A percentile compares a stretch with the other conserved stretches of the same genome.
Evolutionary conservation across 1,140 invertebrate genomes (phyloP).

Genomic region (Platyura marginata): DNA sequence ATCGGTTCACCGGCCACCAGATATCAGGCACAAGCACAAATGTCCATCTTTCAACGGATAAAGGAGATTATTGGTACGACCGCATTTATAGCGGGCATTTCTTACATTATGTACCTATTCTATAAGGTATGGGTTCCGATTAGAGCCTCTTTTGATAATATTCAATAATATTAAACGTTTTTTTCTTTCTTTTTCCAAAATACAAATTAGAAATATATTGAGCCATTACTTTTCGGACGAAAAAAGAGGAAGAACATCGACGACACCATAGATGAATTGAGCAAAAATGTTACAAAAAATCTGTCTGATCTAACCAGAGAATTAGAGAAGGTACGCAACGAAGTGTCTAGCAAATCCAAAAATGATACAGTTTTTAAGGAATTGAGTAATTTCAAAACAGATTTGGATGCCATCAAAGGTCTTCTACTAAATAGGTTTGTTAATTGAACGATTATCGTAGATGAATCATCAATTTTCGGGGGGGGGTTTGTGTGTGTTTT

Average conservation of each 20-base stretch:
- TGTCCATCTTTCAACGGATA: slow-evolving; percentile 27
- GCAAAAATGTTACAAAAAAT: slow-evolving; percentile 39
- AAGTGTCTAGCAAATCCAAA: slow-evolving; percentile 33
- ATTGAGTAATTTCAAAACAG: slow-evolving; percentile 48
- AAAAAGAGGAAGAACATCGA: slow-evolving; percentile 35
- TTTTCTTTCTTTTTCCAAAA: slow-evolving; percentile 12
- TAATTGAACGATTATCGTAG: too few relatives aligned
- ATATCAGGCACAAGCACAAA: slow-evolving; percentile 19
- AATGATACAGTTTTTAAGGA: slow-evolving; percentile 33
- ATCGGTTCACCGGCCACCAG: slow-evolving; percentile 13
- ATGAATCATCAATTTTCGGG: neutral
- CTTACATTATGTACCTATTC: slow-evolving; percentile 50
- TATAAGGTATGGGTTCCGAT: slow-evolving; percentile 37
- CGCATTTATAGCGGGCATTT: slow-evolving; percentile 44
- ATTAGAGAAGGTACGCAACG: slow-evolving; percentile 30
- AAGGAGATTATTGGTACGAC: slow-evolving; percentile 46
- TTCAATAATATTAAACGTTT: neutral
- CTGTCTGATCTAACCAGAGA: slow-evolving; percentile 38
- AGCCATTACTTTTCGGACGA: slow-evolving; percentile 38
- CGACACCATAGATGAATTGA: slow-evolving; percentile 41
- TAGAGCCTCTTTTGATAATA: neutral
- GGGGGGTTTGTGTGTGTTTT: slow-evolving; percentile 5
- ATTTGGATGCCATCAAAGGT: slow-evolving; percentile 57
- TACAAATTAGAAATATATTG: slow-evolving; percentile 47
- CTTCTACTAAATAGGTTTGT: slow-evolving; percentile 51